phyloP scores from a whole-genome alignment of 2,113 vertebrate species.

The Heterotis niloticus region DNA sequence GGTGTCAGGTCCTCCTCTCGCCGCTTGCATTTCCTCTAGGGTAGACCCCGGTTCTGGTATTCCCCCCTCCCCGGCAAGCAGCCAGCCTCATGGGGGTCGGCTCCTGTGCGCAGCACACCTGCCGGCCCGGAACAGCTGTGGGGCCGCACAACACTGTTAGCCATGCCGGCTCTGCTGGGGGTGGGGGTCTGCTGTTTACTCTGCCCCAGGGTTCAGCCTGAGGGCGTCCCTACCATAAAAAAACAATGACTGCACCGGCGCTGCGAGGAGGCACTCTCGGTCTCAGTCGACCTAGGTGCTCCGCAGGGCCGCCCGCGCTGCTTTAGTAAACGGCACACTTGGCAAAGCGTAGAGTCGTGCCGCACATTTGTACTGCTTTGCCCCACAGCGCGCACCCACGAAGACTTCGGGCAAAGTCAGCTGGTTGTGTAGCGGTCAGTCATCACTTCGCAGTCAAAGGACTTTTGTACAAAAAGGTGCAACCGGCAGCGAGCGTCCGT shows the following conservation, averaged over 20 bases:
- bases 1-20: constrained; percentile 44
- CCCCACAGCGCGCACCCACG: no score
- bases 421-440: no score
- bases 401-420: no score
- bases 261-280: neutral
- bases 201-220: constrained; percentile 48
- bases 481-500: no score
- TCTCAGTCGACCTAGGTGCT: neutral
- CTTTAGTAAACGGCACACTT: neutral
- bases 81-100: constrained; percentile 39
- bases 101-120: constrained; percentile 61
- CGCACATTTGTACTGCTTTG: no score
- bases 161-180: constrained; percentile 59
- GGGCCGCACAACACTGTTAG: constrained; percentile 65
- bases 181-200: constrained; percentile 42
- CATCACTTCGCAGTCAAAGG: no score
- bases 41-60: constrained; percentile 40
- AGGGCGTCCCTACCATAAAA: constrained; percentile 52
- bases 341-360: no score
- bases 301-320: neutral
- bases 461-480: no score
- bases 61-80: constrained; percentile 35
- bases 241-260: constrained; percentile 35
- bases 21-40: constrained; percentile 53
- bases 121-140: constrained; percentile 65